Evolutionary conservation across 2,888 invertebrate genomes (phyloP).

Genomic region (Glaucopsyche alexis): DNA sequence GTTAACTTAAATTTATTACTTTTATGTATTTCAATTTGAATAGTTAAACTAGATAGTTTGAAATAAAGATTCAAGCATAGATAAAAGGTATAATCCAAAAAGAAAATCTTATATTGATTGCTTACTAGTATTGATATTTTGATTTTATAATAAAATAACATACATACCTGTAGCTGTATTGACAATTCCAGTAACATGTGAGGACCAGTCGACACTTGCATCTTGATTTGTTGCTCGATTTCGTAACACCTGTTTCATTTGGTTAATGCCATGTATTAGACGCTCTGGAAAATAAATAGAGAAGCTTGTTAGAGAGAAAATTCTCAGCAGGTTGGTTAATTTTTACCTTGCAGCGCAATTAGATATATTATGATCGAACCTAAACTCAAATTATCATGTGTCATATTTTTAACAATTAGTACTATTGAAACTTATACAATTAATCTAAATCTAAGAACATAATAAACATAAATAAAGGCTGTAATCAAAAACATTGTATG

Average conservation of each 20-base stretch:
- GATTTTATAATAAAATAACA: constrained; percentile 32
- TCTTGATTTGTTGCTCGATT: constrained; percentile 82
- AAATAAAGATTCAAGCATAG: too few species aligned
- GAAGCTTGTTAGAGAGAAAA: neutral
- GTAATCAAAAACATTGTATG: too few species aligned
- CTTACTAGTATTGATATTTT: neutral
- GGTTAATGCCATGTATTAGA: constrained; percentile 87
- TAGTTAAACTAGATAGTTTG: too few species aligned
- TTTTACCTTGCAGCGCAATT: too few species aligned
- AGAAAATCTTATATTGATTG: neutral
- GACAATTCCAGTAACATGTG: constrained; percentile 85
- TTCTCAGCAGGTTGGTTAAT: neutral
- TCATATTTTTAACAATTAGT: too few species aligned
- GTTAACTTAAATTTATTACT: too few species aligned
- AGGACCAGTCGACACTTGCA: constrained; percentile 80
- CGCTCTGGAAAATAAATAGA: constrained; percentile 81
- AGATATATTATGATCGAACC: too few species aligned
- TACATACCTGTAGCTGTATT: constrained; percentile 85
- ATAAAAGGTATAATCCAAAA: neutral
- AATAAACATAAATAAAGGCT: too few species aligned
- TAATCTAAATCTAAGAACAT: too few species aligned
- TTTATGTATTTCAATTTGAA: too few species aligned
- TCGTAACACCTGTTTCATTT: constrained; percentile 87
- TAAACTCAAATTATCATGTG: too few species aligned
- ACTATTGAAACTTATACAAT: too few species aligned